Evolutionary conservation across 2,797 vertebrate species (phyloP).

Genomic region (Danio jaintianensis): DNA sequence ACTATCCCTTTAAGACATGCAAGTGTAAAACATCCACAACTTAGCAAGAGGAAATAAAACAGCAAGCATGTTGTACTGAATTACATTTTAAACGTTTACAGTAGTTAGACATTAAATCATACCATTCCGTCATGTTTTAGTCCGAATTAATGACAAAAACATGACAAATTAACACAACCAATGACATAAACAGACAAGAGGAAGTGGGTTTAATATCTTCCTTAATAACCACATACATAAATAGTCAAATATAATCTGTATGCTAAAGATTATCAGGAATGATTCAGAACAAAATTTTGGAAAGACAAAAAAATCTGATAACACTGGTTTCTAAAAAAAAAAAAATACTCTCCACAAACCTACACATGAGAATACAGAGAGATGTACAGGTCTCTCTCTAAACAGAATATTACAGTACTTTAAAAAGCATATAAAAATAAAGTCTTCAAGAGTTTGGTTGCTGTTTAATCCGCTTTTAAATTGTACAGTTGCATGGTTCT

Average conservation of each 20-base stretch:
- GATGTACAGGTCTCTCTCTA: constrained; percentile 63
- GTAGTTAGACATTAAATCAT: neutral
- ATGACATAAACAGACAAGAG: constrained; percentile 51
- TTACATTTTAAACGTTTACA: neutral
- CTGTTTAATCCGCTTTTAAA: constrained; percentile 63
- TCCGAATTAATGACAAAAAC: neutral
- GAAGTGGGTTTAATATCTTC: constrained; percentile 74
- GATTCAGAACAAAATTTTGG: constrained; percentile 71
- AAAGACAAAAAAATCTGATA: constrained; percentile 69
- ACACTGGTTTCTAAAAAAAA: constrained; percentile 78
- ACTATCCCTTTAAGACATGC: neutral
- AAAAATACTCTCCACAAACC: constrained; percentile 53
- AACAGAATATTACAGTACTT: constrained; percentile 84
- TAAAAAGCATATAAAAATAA: constrained; percentile 83
- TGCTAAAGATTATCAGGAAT: constrained; percentile 74
- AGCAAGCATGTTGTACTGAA: neutral
- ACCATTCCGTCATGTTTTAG: neutral
- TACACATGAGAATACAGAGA: constrained; percentile 63
- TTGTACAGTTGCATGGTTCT: constrained; percentile 67
- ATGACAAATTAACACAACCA: neutral
- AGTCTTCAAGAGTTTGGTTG: constrained; percentile 76
- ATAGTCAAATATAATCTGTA: constrained; percentile 73
- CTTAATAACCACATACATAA: constrained; percentile 70
- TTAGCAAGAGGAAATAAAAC: neutral
- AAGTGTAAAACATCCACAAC: neutral